These are phyloP conservation scores for Acanthoscelides obtectus DNA, from an alignment of 2,888 invertebrate species.

Conservation along the genomic window DNA sequence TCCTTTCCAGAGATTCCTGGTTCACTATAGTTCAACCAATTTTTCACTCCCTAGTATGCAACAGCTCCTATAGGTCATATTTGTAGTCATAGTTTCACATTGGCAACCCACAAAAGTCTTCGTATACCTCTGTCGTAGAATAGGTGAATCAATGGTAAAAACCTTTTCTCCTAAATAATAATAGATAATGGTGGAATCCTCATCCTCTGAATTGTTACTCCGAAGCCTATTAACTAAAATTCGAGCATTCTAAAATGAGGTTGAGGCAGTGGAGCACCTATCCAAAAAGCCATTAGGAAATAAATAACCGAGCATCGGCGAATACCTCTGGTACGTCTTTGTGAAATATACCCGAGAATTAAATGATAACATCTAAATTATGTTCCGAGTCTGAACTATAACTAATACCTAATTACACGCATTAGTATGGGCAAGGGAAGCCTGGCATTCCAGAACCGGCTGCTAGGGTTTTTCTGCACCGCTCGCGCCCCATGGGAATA, in stretches of 20 bases:
- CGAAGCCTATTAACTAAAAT: neutral
- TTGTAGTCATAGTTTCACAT: too few relatives aligned
- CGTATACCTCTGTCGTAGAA: too few relatives aligned
- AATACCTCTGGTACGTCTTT: neutral
- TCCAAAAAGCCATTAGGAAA: neutral
- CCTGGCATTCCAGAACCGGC: constrained; percentile 9
- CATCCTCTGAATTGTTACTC: too few relatives aligned
- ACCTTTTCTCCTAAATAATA: too few relatives aligned
- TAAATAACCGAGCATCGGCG: neutral
- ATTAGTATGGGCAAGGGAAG: constrained; percentile 25
- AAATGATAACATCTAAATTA: constrained; percentile 22
- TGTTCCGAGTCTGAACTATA: constrained; percentile 23
- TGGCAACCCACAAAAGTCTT: too few relatives aligned
- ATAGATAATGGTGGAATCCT: too few relatives aligned
- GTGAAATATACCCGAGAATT: constrained; percentile 6
- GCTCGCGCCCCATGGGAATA: constrained; percentile 26
- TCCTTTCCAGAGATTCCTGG: too few relatives aligned
- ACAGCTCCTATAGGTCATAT: too few relatives aligned
- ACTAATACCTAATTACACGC: constrained; percentile 28
- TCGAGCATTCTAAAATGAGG: neutral
- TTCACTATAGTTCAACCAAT: too few relatives aligned
- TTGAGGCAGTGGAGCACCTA: neutral
- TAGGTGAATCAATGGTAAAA: too few relatives aligned
- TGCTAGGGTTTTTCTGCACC: constrained; percentile 18
- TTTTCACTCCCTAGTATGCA: too few relatives aligned